Base-by-base conservation (phyloP, 2,888 invertebrate genomes). In the Torymus tubicola region DNA sequence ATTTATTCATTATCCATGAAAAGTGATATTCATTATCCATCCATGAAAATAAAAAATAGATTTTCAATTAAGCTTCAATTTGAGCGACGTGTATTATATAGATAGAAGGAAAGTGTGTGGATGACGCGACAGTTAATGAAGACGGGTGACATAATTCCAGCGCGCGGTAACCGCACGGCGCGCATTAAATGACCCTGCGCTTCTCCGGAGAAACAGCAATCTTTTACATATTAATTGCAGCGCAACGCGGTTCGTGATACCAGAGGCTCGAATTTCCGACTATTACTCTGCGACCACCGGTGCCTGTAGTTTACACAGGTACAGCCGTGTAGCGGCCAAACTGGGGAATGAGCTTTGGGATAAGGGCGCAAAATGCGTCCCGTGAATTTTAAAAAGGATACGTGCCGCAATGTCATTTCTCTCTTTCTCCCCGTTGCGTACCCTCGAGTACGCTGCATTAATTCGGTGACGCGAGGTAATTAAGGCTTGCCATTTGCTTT, bases 171-270 rank as follows among this genome's bases (percentile, higher is more conserved):
- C n/a, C 70, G 52, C 31, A 5, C 31, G 14, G 21, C 70, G 63
- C 24, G 57, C 70, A 71, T 78, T 78, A 78, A 78, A 71, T 14
- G 67, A 31, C 71, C 78, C 68, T 50, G 3, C 31, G n/a, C 52
- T 3, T 52, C 57, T 24, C 12, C 70, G 50, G 14, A 18, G 64
- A 18, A 61, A 64, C 69, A 31, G 71, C 71, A 71, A 78, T 78
- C 78, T 78, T 78, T 72, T 78, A 78, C 71, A 78, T 78, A 78
- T 78, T 78, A 78, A 78, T 78, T 78, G 71, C 67, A 42, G 18
- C 42, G 61, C 58, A 31, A 31, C 55, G 31, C 16, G 16, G 74
- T 10, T 3, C 31, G 31, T 31, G 31, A 31, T 31, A 31, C n/a
- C 68, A 58, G 31, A 0, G 4, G 5, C 53, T 50, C 57, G 12